phyloP scores from a whole-genome alignment of 2,888 invertebrate genomes.

The Tenthredo scrophulariae region DNA sequence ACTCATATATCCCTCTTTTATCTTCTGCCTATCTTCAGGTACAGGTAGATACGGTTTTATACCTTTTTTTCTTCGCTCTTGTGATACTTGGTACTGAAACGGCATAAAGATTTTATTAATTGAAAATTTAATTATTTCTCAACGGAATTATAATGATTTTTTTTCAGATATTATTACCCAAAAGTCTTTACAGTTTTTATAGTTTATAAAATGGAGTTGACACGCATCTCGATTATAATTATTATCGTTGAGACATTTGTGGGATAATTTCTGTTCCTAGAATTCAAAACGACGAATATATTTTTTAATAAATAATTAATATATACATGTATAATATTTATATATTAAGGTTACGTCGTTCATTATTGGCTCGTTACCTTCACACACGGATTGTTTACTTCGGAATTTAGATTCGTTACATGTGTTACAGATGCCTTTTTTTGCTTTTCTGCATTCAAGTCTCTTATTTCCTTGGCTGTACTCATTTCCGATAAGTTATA shows the following conservation, averaged over 20 bases:
- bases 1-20: constrained; percentile 83
- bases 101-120: not conserved
- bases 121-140: not conserved
- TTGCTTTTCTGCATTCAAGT: not conserved
- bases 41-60: constrained; percentile 85
- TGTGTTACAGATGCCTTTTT: not conserved
- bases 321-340: constrained; percentile 12
- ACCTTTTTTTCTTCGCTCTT: constrained; percentile 83
- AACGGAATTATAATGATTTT: not conserved
- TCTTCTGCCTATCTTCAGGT: constrained; percentile 84
- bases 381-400: constrained; percentile 78
- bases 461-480: not conserved
- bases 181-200: constrained; percentile 89
- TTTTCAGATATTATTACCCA: constrained; percentile 87
- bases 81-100: constrained; percentile 81
- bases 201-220: constrained; percentile 85
- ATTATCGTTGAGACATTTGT: constrained; percentile 86
- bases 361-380: constrained; percentile 65
- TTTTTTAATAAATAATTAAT: not conserved
- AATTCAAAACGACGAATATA: constrained; percentile 66
- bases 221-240: constrained; percentile 85
- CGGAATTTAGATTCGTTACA: constrained; percentile 57
- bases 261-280: constrained; percentile 87
- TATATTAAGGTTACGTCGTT: not conserved
- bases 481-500: not conserved